Conservation (phyloP, 2,888 invertebrate species). For the Xanthorhoe designata region DNA sequence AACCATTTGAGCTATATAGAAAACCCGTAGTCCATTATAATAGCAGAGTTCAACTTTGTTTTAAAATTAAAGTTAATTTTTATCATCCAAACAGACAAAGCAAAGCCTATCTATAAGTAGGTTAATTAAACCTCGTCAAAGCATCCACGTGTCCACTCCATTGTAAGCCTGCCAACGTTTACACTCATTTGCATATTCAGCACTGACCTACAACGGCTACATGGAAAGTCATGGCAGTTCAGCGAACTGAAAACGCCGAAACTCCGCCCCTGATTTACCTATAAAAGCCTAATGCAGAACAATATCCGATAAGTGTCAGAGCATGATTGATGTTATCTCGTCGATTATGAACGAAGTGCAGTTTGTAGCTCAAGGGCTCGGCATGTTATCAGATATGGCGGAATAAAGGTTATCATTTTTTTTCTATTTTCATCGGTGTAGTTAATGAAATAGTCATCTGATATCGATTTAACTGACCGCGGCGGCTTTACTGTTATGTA, state of each 20-base stretch:
- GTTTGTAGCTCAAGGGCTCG: slow-evolving; percentile 6
- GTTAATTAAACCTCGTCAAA: slow-evolving; percentile 13
- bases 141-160: neutral
- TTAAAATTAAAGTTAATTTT: neutral
- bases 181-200: slow-evolving; percentile 32
- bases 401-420: neutral
- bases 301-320: slow-evolving; percentile 42
- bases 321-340: slow-evolving; percentile 45
- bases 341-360: slow-evolving; percentile 38
- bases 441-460: no score
- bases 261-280: slow-evolving; percentile 6
- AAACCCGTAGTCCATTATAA: no score
- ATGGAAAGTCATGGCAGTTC: slow-evolving; percentile 20
- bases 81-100: neutral
- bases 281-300: slow-evolving; percentile 18
- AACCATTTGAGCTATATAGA: no score
- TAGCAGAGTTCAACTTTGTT: no score
- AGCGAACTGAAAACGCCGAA: slow-evolving; percentile 20
- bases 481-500: no score
- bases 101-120: neutral
- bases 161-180: slow-evolving; percentile 12
- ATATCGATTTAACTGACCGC: no score
- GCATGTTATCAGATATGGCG: neutral
- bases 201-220: slow-evolving; percentile 18
- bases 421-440: no score